A percentile compares a stretch with the other conserved stretches of the same genome.
Conservation (phyloP, 1,140 invertebrate genomes). For the Coboldia fuscipes region DNA sequence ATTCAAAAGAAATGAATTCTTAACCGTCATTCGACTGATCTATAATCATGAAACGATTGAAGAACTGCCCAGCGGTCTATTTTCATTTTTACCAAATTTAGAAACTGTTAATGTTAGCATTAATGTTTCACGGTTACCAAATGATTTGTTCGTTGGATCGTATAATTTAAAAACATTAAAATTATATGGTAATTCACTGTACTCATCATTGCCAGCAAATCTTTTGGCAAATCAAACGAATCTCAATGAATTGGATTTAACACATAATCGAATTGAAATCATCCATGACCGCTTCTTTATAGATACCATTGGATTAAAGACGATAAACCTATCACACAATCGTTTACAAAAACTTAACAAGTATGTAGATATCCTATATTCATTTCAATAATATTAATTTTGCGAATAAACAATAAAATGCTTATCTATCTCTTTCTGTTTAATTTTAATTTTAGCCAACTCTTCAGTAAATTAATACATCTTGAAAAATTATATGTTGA, state of each 20-base stretch:
- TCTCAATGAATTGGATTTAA: slow-evolving; percentile 28
- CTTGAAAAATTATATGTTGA: no score
- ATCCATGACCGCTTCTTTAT: slow-evolving; percentile 29
- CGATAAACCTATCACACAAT: slow-evolving; percentile 29
- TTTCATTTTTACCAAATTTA: slow-evolving; percentile 29
- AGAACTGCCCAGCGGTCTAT: slow-evolving; percentile 28
- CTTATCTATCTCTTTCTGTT: no score
- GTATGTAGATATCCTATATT: no score
- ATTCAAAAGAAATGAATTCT: slow-evolving; percentile 27
- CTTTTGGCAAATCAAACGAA: slow-evolving; percentile 32
- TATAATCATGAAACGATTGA: slow-evolving; percentile 29
- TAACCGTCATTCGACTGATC: slow-evolving; percentile 28
- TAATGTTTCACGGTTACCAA: slow-evolving; percentile 22
- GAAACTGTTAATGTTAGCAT: slow-evolving; percentile 25
- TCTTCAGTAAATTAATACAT: no score
- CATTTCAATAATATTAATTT: no score
- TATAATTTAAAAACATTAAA: slow-evolving; percentile 27
- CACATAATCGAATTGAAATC: slow-evolving; percentile 29
- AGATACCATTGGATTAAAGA: slow-evolving; percentile 23
- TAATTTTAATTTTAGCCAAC: no score
- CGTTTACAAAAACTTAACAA: slow-evolving; percentile 24
- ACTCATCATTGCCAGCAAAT: slow-evolving; percentile 23
- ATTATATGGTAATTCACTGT: slow-evolving; percentile 29
- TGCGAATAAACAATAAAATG: no score
- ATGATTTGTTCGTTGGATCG: slow-evolving; percentile 32